phyloP scores from a whole-genome alignment of 2,888 invertebrate species.

The Malthinus flaveolus region DNA sequence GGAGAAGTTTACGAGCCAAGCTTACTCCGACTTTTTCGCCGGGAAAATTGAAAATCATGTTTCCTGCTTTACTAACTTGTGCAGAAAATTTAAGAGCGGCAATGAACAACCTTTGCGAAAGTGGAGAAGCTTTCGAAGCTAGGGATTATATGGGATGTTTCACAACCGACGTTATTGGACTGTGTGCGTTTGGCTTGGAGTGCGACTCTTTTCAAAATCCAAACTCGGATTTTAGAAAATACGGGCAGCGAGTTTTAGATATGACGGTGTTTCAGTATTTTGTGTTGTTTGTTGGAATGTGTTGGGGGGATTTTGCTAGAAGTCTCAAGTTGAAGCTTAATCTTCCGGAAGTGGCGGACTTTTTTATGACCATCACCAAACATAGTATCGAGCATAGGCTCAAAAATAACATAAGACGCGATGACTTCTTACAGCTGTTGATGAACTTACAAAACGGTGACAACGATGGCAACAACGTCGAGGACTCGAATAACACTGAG shows the following conservation, averaged over 20 bases:
- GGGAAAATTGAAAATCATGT: constrained; percentile 66
- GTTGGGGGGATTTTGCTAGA: constrained; percentile 34
- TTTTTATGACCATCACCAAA: constrained; percentile 53
- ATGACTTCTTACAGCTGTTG: constrained; percentile 61
- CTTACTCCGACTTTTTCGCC: constrained; percentile 58
- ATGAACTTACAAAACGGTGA: constrained; percentile 54
- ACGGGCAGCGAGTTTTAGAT: constrained; percentile 30
- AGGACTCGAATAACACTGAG: not conserved
- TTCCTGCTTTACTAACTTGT: constrained; percentile 60
- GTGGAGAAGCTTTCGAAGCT: constrained; percentile 40
- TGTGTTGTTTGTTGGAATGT: constrained; percentile 14
- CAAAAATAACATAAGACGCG: constrained; percentile 53
- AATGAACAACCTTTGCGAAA: constrained; percentile 47
- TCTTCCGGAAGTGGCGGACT: constrained; percentile 42
- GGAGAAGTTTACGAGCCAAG: constrained; percentile 64
- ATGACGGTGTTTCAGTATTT: constrained; percentile 15
- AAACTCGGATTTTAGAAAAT: constrained; percentile 55
- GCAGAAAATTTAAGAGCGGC: constrained; percentile 57
- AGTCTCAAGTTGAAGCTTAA: constrained; percentile 34
- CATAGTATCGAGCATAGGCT: constrained; percentile 55
- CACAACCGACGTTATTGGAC: constrained; percentile 63
- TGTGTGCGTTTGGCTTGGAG: constrained; percentile 63
- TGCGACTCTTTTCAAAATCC: constrained; percentile 59
- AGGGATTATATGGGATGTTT: constrained; percentile 60
- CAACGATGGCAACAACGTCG: not conserved